Evolutionary conservation across 1,140 invertebrate genomes (phyloP).

Genomic region (Listronotus bonariensis): DNA sequence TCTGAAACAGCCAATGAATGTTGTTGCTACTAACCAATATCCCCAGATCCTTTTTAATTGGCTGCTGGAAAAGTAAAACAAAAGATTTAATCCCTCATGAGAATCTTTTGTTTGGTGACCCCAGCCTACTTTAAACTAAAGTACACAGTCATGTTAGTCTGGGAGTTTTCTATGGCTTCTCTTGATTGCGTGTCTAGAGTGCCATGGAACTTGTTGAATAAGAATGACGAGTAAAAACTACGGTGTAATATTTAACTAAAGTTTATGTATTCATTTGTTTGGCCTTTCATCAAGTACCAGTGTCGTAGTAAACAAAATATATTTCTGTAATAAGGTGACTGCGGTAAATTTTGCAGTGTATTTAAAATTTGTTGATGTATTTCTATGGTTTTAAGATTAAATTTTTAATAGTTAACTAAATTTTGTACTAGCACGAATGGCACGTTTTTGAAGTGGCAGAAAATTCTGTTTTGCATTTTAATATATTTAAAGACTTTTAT

Average conservation of each 20-base stretch:
- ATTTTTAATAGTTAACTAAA: too few relatives aligned
- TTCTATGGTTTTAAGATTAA: too few relatives aligned
- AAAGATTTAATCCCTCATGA: conserved; percentile 24
- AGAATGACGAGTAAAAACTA: conserved; percentile 27
- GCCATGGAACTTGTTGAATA: conserved; percentile 28
- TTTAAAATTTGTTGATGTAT: too few relatives aligned
- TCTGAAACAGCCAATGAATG: too few relatives aligned
- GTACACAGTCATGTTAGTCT: conserved; percentile 31
- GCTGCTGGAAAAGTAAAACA: conserved; percentile 17
- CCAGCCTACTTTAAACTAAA: conserved; percentile 19
- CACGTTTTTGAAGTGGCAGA: too few relatives aligned
- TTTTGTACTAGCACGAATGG: too few relatives aligned
- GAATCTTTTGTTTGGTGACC: conserved; percentile 29
- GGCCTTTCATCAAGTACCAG: too few relatives aligned
- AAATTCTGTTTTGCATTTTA: too few relatives aligned
- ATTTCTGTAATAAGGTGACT: too few relatives aligned
- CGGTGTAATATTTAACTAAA: conserved; percentile 20
- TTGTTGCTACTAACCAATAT: neutral
- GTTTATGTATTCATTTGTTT: conserved; percentile 20
- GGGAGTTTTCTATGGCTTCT: conserved; percentile 31
- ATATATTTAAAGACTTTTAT: too few relatives aligned
- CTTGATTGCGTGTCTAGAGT: conserved; percentile 25
- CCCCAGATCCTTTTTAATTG: conserved; percentile 12
- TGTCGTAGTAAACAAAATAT: too few relatives aligned
- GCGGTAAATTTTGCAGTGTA: too few relatives aligned